phyloP scores from a whole-genome alignment of 2,797 vertebrate genomes.

The Cyclopterus lumpus region DNA sequence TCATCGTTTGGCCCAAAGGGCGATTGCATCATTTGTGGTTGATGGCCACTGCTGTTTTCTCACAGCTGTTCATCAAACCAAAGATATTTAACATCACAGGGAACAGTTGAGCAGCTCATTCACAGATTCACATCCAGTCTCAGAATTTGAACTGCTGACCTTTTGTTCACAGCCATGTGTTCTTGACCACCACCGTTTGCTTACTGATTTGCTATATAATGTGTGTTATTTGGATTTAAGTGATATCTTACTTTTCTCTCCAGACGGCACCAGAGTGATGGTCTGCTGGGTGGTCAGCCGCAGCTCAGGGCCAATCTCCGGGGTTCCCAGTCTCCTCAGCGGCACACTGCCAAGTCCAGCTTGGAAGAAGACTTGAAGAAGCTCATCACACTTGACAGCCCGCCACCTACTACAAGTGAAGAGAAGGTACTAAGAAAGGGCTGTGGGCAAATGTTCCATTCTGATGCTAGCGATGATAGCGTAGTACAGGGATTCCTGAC shows the following conservation, averaged over 20 bases:
- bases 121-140: neutral
- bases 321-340: conserved; percentile 93
- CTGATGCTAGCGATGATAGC: neutral
- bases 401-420: conserved; percentile 87
- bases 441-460: neutral
- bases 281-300: conserved; percentile 89
- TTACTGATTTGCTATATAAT: neutral
- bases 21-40: conserved; percentile 4
- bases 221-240: neutral
- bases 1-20: conserved; percentile 5
- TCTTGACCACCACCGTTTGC: neutral
- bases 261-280: conserved; percentile 95
- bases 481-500: neutral
- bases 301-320: conserved; percentile 92
- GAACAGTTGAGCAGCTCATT: neutral
- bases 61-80: conserved; percentile 20
- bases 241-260: neutral
- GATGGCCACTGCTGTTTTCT: conserved; percentile 11
- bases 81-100: neutral
- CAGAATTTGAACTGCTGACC: neutral
- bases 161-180: neutral
- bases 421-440: conserved; percentile 86
- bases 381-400: conserved; percentile 94
- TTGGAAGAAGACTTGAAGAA: conserved; percentile 97
- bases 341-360: conserved; percentile 88